A percentile compares a stretch with the other conserved stretches of the same genome.
Conservation (phyloP, 2,797 vertebrate genomes). For the Psittacula echo region DNA sequence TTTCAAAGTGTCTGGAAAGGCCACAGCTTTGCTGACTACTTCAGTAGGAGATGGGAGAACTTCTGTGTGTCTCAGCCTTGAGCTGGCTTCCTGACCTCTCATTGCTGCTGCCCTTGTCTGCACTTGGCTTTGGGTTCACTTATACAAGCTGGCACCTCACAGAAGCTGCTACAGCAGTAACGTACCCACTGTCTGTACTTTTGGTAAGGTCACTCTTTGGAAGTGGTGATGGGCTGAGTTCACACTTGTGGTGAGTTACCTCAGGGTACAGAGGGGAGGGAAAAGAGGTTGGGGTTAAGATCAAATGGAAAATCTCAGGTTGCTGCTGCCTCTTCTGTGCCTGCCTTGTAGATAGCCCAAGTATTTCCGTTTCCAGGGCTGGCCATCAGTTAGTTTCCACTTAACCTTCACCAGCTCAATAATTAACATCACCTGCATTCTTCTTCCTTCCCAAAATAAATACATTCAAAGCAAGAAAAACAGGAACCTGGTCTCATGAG, state of each 20-base stretch:
- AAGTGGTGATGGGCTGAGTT: not conserved
- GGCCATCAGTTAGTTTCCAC: not conserved
- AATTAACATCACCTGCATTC: not conserved
- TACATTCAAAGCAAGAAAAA: not conserved
- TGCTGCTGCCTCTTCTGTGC: not conserved
- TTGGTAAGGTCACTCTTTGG: not conserved
- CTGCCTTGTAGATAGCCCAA: not conserved
- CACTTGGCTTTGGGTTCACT: not conserved
- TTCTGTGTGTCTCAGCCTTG: not conserved
- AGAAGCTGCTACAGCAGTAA: not conserved
- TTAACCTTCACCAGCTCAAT: not conserved
- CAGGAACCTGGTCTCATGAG: not conserved
- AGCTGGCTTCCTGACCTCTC: not conserved
- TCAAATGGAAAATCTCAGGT: not conserved
- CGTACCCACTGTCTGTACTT: not conserved
- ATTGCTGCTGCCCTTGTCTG: not conserved
- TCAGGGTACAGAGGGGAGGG: not conserved
- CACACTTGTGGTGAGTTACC: not conserved
- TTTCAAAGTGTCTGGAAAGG: slow-evolving; percentile 30
- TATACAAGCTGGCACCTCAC: not conserved
- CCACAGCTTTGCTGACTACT: not conserved
- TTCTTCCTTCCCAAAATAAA: not conserved
- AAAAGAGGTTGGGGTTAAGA: not conserved
- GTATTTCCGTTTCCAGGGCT: not conserved
- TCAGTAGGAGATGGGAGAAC: not conserved